Percentiles rank a stretch among this genome's conserved stretches.
Evolutionary conservation across 2,113 vertebrate species (phyloP).

Genomic region (Pseudopodoces humilis): DNA sequence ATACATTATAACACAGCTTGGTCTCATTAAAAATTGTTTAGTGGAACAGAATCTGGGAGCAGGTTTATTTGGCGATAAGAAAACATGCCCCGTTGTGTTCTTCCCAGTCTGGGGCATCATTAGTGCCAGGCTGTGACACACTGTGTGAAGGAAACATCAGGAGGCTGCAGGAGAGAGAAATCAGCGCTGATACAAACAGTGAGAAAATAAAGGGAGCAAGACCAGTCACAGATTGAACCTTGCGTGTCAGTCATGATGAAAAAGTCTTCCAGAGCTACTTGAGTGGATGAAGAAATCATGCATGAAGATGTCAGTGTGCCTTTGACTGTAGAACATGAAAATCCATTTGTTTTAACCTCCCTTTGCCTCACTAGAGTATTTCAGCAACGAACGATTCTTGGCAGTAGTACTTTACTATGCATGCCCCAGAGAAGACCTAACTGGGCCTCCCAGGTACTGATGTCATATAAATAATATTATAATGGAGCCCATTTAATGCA

Average conservation of each 20-base stretch:
- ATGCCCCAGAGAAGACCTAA: background rate
- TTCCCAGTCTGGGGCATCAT: background rate
- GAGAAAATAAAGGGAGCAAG: background rate
- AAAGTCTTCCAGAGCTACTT: conserved; percentile 21
- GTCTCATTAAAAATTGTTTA: background rate
- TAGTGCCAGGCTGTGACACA: background rate
- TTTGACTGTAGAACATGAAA: conserved; percentile 38
- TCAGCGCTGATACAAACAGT: background rate
- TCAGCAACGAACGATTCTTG: background rate
- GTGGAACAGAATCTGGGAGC: background rate
- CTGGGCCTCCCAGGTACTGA: background rate
- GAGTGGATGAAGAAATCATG: conserved; percentile 41
- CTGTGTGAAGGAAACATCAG: background rate
- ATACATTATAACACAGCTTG: background rate
- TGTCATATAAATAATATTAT: background rate
- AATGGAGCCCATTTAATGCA: background rate
- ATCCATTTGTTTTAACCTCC: conserved; percentile 31
- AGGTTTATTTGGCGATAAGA: background rate
- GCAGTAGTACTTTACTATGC: background rate
- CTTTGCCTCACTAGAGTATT: conserved; percentile 5
- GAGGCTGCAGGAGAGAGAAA: background rate
- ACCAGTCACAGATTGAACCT: background rate
- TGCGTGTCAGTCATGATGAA: conserved; percentile 3
- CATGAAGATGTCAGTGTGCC: conserved; percentile 39
- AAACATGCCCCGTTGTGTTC: background rate